Percentiles rank a stretch among this genome's conserved stretches.
Evolutionary conservation across 2,888 invertebrate genomes (phyloP).

Genomic region (Acronicta aceris): DNA sequence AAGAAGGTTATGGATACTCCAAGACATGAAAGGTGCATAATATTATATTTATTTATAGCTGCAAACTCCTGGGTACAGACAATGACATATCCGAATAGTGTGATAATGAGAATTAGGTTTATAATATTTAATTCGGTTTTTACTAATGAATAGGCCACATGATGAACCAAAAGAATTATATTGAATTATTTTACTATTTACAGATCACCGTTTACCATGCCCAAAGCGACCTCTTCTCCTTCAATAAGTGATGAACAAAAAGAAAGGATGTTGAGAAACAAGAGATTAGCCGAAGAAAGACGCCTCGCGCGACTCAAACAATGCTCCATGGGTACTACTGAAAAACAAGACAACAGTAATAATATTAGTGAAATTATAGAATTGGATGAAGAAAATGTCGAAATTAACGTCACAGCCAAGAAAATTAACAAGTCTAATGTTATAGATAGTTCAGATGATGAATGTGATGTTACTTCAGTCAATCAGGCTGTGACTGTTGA

Average conservation of each 20-base stretch:
- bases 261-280: conserved; percentile 92
- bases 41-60: not conserved
- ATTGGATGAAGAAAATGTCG: conserved; percentile 33
- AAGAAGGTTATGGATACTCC: conserved; percentile 66
- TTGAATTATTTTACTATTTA: conserved; percentile 37
- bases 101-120: no score
- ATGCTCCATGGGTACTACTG: conserved; percentile 33
- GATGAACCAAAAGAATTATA: no score
- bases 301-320: conserved; percentile 87
- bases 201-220: conserved; percentile 71
- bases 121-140: not conserved
- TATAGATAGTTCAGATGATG: conserved; percentile 62
- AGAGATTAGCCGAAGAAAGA: conserved; percentile 90
- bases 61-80: no score
- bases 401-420: conserved; percentile 22
- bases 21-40: conserved; percentile 60
- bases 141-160: no score
- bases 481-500: conserved; percentile 60
- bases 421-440: conserved; percentile 36
- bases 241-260: conserved; percentile 90
- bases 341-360: conserved; percentile 13
- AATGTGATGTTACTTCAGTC: conserved; percentile 52
- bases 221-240: conserved; percentile 83
- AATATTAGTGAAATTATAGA: conserved; percentile 31
- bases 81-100: no score